Evolutionary conservation across 2,113 vertebrate genomes (phyloP), one percentile per base, ranked within the genome.

Genomic region (Cavia porcellus): DNA sequence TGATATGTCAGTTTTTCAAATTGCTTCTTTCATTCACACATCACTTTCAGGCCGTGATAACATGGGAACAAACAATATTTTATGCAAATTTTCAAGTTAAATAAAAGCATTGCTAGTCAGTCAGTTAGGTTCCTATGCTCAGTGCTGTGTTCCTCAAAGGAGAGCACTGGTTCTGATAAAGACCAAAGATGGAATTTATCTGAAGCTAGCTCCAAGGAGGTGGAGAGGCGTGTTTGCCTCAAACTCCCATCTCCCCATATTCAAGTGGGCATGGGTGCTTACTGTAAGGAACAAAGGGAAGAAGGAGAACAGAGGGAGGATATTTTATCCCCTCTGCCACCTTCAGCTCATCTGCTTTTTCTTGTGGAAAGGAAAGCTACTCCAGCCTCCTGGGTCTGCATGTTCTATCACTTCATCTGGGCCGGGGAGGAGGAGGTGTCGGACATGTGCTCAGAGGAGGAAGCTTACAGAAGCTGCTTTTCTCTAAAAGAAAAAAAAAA

Each of bases 1-100:
- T 35, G 5, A 89, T 47, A 74, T 3, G 20, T 17, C 64, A 86
- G 52, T 32, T 72, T 92, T 82, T 74, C 13, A 11, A 64, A 8
- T 68, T 84, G 85, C 92, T 93, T 35, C 45, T 89, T 86, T 83
- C 28, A 42, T 50, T 68, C 62, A 87, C 47, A 20, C n/a, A 81
- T 84, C 72, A 70, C 14, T 86, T 85, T 59, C 35, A 45, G 45
- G 64, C 47, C 25, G 30, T 66, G 52, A 13, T 57, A 66, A 55
- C 12, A 38, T 42, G 7, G 35, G 57, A 15, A 61, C 20, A 13
- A 77, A 68, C 72, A 59, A 84, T 91, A 68, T 92, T 90, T 52
- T 93, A 57, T 47, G 45, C 25, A 82, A 77, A 52, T 55, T 7
- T 77, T 79, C 47, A 64, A 95, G 42, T 90, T 75, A 92, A 81